Evolutionary conservation across 2,113 vertebrate species (phyloP).

Genomic region (Sardina pilchardus): DNA sequence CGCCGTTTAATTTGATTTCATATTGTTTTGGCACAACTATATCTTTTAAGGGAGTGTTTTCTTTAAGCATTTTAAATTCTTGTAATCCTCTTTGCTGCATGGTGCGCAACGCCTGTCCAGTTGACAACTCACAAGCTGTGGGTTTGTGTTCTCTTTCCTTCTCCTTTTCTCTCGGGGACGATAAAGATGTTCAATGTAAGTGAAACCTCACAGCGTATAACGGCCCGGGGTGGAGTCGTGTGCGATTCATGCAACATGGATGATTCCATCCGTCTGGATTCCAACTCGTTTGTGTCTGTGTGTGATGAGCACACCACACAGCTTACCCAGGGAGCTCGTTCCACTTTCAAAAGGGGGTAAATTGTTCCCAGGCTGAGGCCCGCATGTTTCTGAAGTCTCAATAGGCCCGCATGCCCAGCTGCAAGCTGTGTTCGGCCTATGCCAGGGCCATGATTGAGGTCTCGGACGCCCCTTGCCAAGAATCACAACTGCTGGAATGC

Average conservation of each 20-base stretch:
- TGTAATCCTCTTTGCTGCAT: background rate
- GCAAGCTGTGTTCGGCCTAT: conserved; percentile 28
- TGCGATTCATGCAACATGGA: background rate
- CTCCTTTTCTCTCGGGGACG: background rate
- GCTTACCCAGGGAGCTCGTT: background rate
- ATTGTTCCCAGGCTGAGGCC: conserved; percentile 28
- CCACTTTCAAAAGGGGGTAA: conserved; percentile 28
- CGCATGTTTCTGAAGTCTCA: conserved; percentile 37
- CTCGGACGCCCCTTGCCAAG: conserved; percentile 35
- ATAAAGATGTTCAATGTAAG: background rate
- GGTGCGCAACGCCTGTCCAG: background rate
- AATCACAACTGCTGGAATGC: conserved; percentile 53
- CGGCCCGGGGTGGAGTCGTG: background rate
- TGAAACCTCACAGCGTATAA: background rate
- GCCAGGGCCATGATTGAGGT: conserved; percentile 50
- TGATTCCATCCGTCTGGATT: background rate
- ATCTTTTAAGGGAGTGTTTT: background rate
- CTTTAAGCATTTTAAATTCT: background rate
- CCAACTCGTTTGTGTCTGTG: background rate
- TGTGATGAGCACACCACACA: background rate
- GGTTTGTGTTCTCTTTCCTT: background rate
- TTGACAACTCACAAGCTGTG: background rate
- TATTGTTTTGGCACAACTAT: background rate
- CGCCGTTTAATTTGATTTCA: background rate
- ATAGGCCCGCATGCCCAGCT: conserved; percentile 44